Percentiles rank a stretch among this genome's conserved stretches.
phyloP scores from a whole-genome alignment of 2,113 vertebrate genomes.

The Trogon melanurus region DNA sequence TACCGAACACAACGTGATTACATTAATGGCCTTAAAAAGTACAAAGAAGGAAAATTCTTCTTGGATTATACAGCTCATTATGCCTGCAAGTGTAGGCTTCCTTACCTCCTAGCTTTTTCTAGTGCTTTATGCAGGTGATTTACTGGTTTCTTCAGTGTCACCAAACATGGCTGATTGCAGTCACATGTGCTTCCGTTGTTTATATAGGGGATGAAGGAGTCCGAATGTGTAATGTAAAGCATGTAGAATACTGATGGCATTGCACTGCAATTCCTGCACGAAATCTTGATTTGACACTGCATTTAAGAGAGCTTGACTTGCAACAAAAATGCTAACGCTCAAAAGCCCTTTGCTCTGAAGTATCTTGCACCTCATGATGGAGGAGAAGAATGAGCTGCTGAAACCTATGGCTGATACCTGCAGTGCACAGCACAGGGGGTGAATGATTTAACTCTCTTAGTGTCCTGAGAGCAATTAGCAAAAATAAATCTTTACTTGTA shows the following conservation, averaged over 20 bases:
- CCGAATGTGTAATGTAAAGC: background rate
- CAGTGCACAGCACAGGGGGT: background rate
- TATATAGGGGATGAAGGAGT: background rate
- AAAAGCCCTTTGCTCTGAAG: background rate
- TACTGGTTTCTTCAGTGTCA: background rate
- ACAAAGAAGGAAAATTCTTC: background rate
- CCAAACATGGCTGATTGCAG: background rate
- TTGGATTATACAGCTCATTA: background rate
- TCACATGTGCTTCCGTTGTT: background rate
- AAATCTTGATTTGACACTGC: background rate
- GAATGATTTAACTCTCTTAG: background rate
- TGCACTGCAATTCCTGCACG: background rate
- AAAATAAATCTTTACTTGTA: background rate
- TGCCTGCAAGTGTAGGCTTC: background rate
- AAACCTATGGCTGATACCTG: background rate
- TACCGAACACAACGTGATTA: background rate
- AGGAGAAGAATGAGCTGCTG: background rate
- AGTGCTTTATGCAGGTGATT: background rate
- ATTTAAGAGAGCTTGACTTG: background rate
- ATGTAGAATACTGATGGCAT: background rate
- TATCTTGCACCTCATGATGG: background rate
- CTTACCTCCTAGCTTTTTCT: background rate
- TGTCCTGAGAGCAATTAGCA: background rate
- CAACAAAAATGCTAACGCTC: background rate
- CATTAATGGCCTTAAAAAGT: background rate